Percentiles rank a stretch among this genome's conserved stretches.
These are phyloP conservation scores for Pentalonia nigronervosa DNA, from an alignment of 1,140 invertebrate genomes.

Conservation along the genomic window DNA sequence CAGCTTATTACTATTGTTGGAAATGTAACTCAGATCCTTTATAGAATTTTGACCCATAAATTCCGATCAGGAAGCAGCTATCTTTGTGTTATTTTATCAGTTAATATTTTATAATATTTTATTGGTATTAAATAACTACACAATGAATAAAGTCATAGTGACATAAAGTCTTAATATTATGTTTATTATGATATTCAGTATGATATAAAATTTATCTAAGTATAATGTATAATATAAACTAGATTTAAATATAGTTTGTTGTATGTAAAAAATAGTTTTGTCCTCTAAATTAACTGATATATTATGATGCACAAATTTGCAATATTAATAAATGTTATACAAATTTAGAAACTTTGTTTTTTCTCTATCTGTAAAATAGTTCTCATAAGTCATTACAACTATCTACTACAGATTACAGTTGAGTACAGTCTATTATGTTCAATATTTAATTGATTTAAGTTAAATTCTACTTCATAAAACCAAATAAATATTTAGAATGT, in stretches of 20 bases:
- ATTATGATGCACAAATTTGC: neutral
- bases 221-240: neutral
- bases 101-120: neutral
- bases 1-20: neutral
- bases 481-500: no score
- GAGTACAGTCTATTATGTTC: no score
- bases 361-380: no score
- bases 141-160: neutral
- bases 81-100: neutral
- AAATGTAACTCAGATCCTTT: neutral
- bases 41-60: neutral
- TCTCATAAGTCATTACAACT: no score
- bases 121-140: no score
- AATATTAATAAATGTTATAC: no score
- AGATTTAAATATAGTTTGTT: neutral
- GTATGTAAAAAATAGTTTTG: neutral
- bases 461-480: no score
- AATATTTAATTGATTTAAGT: no score
- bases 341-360: neutral
- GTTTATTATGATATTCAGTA: neutral
- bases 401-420: no score
- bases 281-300: neutral
- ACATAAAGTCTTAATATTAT: neutral
- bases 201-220: no score
- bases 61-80: no score